Evolutionary conservation across 2,113 vertebrate genomes (phyloP).

Genomic region (Leucopternis melanops): DNA sequence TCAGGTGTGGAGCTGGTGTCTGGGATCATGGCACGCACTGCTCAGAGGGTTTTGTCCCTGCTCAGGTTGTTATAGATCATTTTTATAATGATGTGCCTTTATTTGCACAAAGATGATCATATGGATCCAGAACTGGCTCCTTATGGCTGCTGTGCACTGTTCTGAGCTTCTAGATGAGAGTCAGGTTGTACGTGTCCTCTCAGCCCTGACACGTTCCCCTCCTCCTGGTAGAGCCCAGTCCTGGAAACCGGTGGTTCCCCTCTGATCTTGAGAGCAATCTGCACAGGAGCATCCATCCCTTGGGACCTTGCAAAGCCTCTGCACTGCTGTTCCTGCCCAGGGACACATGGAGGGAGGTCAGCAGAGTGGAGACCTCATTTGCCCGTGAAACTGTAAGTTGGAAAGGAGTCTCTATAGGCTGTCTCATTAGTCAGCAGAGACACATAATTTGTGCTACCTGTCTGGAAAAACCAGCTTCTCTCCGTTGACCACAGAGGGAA

Average conservation of each 20-base stretch:
- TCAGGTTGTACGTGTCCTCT: background rate
- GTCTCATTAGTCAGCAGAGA: background rate
- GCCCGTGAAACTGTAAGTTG: background rate
- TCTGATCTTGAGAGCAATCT: background rate
- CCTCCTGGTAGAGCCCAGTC: background rate
- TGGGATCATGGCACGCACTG: background rate
- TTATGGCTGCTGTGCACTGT: background rate
- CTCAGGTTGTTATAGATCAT: background rate
- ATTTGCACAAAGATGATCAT: background rate
- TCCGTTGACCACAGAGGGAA: background rate
- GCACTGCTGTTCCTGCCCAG: background rate
- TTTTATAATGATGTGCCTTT: background rate
- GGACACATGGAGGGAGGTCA: background rate
- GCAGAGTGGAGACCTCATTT: background rate
- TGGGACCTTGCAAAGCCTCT: background rate
- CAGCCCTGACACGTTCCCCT: fast-evolving
- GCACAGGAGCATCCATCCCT: background rate
- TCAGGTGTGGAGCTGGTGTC: background rate
- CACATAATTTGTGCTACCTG: background rate
- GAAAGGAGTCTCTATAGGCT: background rate
- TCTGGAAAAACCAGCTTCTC: background rate
- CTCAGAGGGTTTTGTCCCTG: background rate
- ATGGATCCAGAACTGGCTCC: background rate
- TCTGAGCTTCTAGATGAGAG: background rate
- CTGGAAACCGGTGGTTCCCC: background rate